Conservation (phyloP, 2,888 invertebrate species). For the Agrotis clavis region DNA sequence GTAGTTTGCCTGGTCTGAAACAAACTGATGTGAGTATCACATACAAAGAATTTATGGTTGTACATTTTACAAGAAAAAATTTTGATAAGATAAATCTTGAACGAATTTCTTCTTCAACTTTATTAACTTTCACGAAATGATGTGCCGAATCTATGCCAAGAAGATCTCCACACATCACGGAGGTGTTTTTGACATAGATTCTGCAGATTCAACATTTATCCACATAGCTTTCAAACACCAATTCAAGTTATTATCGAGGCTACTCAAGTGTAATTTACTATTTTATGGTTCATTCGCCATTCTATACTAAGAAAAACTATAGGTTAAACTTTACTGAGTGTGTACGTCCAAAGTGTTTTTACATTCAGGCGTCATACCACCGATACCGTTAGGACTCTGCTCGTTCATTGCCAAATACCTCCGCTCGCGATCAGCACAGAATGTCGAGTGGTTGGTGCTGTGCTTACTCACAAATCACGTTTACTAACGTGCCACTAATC, state of each 20-base stretch:
- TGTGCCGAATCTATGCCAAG: too few species aligned
- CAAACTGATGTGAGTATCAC: not conserved
- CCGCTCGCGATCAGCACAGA: slow-evolving; percentile 25
- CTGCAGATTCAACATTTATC: not conserved
- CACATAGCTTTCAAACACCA: slow-evolving; percentile 6
- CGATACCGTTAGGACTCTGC: slow-evolving; percentile 45
- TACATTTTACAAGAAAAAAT: too few species aligned
- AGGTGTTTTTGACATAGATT: not conserved
- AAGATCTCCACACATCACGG: too few species aligned
- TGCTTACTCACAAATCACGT: slow-evolving; percentile 41
- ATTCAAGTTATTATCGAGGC: slow-evolving; percentile 7
- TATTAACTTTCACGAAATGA: too few species aligned
- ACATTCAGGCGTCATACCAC: slow-evolving; percentile 47
- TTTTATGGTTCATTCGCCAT: not conserved
- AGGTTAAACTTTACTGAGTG: not conserved
- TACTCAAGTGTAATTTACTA: not conserved
- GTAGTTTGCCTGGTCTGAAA: not conserved
- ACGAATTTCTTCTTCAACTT: not conserved
- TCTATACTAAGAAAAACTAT: slow-evolving; percentile 7
- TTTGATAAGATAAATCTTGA: too few species aligned
- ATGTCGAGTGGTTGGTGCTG: slow-evolving; percentile 30
- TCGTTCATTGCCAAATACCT: slow-evolving; percentile 59
- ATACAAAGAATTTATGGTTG: not conserved
- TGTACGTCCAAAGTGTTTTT: slow-evolving; percentile 27
- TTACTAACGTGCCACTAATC: slow-evolving; percentile 33